phyloP scores from a whole-genome alignment of 53 echinoderm and acorn worm genomes.

The Patiria pectinifera region DNA sequence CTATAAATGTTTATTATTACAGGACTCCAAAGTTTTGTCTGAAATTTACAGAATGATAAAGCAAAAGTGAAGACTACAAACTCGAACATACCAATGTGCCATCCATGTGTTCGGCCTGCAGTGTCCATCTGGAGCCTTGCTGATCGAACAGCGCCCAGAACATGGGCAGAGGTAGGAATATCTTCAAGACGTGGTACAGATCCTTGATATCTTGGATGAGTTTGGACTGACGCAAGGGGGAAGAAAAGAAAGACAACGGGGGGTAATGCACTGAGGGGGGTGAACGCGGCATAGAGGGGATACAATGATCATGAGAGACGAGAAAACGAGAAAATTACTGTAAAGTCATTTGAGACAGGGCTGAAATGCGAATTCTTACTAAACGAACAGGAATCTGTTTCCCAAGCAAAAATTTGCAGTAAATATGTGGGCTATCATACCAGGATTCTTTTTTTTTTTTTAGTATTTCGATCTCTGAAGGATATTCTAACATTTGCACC shows the following conservation, averaged over 20 bases:
- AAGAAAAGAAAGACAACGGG: neutral
- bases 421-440: too few relatives aligned
- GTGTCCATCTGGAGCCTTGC: slow-evolving; percentile 98
- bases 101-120: slow-evolving; percentile 97
- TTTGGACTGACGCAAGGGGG: slow-evolving; percentile 55
- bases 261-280: slow-evolving; percentile 19
- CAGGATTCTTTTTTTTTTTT: too few relatives aligned
- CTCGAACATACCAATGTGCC: slow-evolving; percentile 78
- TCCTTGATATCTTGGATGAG: slow-evolving; percentile 91
- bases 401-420: too few relatives aligned
- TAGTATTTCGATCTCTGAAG: too few relatives aligned
- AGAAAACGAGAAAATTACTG: neutral
- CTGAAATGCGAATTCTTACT: too few relatives aligned
- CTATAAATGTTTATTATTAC: neutral
- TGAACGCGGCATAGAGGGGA: neutral
- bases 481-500: too few relatives aligned
- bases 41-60: neutral
- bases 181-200: slow-evolving; percentile 87
- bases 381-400: too few relatives aligned
- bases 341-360: too few relatives aligned
- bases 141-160: slow-evolving; percentile 99
- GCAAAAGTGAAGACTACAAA: neutral
- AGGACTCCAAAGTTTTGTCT: neutral
- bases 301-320: slow-evolving; percentile 12
- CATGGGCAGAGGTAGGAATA: slow-evolving; percentile 88